phyloP scores from a whole-genome alignment of 2,113 vertebrate species.

The Poeciliopsis prolifica region DNA sequence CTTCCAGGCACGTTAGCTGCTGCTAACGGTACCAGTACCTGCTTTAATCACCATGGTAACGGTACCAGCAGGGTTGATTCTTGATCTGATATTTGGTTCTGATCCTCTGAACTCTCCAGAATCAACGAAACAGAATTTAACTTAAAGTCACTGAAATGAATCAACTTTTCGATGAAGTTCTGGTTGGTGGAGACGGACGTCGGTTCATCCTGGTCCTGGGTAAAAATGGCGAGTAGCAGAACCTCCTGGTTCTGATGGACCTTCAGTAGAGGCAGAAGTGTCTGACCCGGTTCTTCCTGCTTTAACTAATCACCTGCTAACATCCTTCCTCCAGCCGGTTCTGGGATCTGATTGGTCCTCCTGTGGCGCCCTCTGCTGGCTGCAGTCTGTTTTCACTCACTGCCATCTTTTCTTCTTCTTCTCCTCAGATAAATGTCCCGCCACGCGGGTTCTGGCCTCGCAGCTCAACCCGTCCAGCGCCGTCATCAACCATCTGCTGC shows the following conservation, averaged over 20 bases:
- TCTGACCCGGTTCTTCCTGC: background rate
- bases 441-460: constrained; percentile 90
- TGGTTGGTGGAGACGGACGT: constrained; percentile 1
- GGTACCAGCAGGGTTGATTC: no score
- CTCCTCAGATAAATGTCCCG: constrained; percentile 89
- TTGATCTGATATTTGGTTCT: no score
- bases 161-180: background rate
- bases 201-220: no score
- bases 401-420: background rate
- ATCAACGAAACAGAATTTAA: no score
- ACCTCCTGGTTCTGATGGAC: background rate
- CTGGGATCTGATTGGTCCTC: background rate
- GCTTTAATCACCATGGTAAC: background rate
- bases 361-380: constrained; percentile 38
- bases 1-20: no score
- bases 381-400: constrained; percentile 1
- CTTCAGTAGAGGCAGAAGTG: constrained; percentile 25
- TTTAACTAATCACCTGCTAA: background rate
- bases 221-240: no score
- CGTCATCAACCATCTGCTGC: constrained; percentile 95
- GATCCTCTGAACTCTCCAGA: no score
- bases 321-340: background rate
- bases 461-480: constrained; percentile 90
- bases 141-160: no score
- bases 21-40: background rate